Percentiles rank a stretch among this genome's conserved stretches.
These are phyloP conservation scores for Lottia gigantea DNA, from an alignment of 2,888 invertebrate species.

Conservation along the genomic window DNA sequence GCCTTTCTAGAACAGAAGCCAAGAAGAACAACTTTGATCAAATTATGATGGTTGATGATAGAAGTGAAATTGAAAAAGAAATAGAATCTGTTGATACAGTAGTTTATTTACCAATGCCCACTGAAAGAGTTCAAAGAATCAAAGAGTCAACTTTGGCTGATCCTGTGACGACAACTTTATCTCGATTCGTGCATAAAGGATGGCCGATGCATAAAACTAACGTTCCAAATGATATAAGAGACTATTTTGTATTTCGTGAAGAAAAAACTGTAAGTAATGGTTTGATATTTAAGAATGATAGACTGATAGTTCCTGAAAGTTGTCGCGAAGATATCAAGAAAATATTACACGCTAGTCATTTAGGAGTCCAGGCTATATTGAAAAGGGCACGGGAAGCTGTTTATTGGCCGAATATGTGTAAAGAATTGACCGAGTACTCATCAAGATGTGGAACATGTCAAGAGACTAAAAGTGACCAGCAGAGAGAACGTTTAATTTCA, in stretches of 20 bases:
- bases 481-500: not conserved
- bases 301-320: not conserved
- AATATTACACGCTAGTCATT: not conserved
- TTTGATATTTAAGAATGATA: not conserved
- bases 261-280: not conserved
- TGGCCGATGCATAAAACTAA: not conserved
- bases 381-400: not conserved
- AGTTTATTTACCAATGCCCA: not conserved
- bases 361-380: not conserved
- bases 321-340: not conserved
- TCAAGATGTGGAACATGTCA: not conserved
- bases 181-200: not conserved
- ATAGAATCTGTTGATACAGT: not conserved
- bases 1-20: not conserved
- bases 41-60: conserved; percentile 15
- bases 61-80: not conserved
- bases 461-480: not conserved
- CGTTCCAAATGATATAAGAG: not conserved
- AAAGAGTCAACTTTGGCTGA: not conserved
- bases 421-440: not conserved
- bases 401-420: not conserved
- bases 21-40: conserved; percentile 14
- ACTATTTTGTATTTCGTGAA: not conserved
- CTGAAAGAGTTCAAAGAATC: not conserved
- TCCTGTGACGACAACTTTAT: not conserved